Percentiles rank a stretch among this genome's conserved stretches.
phyloP scores from a whole-genome alignment of 2,113 vertebrate genomes.

The Lipophrys pholis region DNA sequence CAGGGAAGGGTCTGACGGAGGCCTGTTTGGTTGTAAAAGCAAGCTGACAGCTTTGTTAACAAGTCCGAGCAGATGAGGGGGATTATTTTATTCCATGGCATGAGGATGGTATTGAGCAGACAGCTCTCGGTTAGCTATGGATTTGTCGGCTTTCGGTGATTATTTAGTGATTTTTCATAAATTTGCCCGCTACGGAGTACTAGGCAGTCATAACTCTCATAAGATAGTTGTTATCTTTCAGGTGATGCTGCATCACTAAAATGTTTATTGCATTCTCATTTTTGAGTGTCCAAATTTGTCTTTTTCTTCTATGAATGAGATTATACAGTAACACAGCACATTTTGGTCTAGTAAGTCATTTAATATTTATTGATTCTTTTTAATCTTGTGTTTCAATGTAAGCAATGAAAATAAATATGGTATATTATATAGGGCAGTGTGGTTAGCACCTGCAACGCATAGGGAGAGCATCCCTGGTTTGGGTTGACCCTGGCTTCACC shows the following conservation, averaged over 20 bases:
- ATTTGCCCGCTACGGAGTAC: conserved; percentile 25
- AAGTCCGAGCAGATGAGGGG: conserved; percentile 88
- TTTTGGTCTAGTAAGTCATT: too few relatives aligned
- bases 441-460: too few relatives aligned
- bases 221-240: conserved; percentile 10
- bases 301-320: too few relatives aligned
- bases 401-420: too few relatives aligned
- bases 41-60: conserved; percentile 89
- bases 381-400: too few relatives aligned
- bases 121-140: conserved; percentile 60
- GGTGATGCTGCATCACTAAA: background rate
- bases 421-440: too few relatives aligned
- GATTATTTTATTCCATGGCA: conserved; percentile 87
- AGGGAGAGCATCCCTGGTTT: too few relatives aligned
- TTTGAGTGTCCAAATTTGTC: too few relatives aligned
- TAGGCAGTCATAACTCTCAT: conserved; percentile 47
- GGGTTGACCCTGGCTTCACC: too few relatives aligned
- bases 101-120: conserved; percentile 73
- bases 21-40: conserved; percentile 86
- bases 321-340: too few relatives aligned
- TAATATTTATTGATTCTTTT: too few relatives aligned
- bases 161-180: conserved; percentile 50
- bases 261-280: too few relatives aligned
- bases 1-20: conserved; percentile 83
- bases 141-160: conserved; percentile 61